These are phyloP conservation scores for Megaustenia siamemsis DNA, from an alignment of 2,888 invertebrate species.

Conservation along the genomic window DNA sequence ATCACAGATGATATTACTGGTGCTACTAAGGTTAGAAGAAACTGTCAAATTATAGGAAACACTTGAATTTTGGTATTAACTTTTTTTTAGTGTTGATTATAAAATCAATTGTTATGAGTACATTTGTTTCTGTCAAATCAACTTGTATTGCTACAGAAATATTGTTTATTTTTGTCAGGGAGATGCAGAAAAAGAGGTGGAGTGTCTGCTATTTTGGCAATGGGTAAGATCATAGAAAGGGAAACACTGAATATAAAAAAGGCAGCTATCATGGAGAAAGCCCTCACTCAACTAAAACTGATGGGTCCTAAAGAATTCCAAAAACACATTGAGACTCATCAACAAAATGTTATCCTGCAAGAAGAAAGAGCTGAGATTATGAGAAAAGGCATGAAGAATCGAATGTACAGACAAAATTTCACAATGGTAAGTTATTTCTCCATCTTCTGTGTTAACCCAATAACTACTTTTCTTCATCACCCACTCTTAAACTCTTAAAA, in stretches of 20 bases:
- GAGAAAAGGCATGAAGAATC: not conserved
- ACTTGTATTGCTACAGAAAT: not conserved
- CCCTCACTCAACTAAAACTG: constrained; percentile 25
- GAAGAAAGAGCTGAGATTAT: not conserved
- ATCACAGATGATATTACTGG: not conserved
- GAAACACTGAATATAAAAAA: constrained; percentile 53
- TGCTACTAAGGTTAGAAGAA: too few relatives aligned
- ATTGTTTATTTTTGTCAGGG: constrained; percentile 47
- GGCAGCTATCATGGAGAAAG: constrained; percentile 55
- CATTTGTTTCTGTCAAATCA: too few relatives aligned
- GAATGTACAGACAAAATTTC: not conserved
- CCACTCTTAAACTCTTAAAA: too few relatives aligned
- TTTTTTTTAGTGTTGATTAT: too few relatives aligned
- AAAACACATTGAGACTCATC: not conserved
- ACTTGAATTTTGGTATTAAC: too few relatives aligned
- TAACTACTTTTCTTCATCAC: too few relatives aligned
- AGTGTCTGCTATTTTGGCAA: constrained; percentile 55
- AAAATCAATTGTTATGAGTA: too few relatives aligned
- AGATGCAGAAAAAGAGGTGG: constrained; percentile 56
- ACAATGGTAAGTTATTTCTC: constrained; percentile 21
- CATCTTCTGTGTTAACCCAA: too few relatives aligned
- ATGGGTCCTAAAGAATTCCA: constrained; percentile 10
- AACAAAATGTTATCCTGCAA: not conserved
- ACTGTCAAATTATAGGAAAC: too few relatives aligned
- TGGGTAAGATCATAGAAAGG: constrained; percentile 49